phyloP scores from a whole-genome alignment of 2,113 vertebrate genomes.

The Mus spicilegus region DNA sequence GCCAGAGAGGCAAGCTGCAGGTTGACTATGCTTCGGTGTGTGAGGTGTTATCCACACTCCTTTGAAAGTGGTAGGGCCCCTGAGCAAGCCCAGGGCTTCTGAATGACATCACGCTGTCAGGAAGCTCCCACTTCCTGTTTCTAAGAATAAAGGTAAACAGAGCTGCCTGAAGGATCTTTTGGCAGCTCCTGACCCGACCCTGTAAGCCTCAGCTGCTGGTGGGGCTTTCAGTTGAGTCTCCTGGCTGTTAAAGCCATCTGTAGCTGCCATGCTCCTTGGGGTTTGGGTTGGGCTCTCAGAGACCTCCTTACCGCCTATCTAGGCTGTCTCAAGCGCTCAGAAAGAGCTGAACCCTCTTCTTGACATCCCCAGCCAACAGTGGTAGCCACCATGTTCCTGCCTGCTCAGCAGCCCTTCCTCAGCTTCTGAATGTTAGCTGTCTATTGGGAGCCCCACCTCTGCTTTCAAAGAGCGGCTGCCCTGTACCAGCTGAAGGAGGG shows the following conservation, averaged over 20 bases:
- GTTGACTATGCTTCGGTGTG: accelerated
- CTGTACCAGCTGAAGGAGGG: neutral
- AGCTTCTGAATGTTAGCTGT: neutral
- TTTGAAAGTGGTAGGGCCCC: neutral
- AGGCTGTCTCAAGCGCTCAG: neutral
- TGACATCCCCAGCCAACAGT: neutral
- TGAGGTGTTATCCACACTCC: neutral
- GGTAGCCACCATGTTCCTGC: neutral
- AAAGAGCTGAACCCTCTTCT: neutral
- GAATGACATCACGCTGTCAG: neutral
- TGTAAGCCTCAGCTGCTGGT: no score
- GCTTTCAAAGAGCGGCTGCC: neutral
- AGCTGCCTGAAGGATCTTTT: neutral
- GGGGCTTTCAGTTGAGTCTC: neutral
- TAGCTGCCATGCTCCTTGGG: neutral
- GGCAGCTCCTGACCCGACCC: neutral
- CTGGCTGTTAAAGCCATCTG: neutral
- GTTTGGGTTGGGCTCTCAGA: neutral
- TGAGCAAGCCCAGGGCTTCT: neutral
- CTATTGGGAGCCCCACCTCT: neutral
- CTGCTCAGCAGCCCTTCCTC: neutral
- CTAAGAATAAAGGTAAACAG: slow-evolving; percentile 45
- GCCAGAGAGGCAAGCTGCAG: neutral
- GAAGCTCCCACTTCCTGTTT: slow-evolving; percentile 43
- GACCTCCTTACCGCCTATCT: neutral